Evolutionary conservation across 2,113 vertebrate genomes (phyloP).

Genomic region (Rhinolophus sinicus): DNA sequence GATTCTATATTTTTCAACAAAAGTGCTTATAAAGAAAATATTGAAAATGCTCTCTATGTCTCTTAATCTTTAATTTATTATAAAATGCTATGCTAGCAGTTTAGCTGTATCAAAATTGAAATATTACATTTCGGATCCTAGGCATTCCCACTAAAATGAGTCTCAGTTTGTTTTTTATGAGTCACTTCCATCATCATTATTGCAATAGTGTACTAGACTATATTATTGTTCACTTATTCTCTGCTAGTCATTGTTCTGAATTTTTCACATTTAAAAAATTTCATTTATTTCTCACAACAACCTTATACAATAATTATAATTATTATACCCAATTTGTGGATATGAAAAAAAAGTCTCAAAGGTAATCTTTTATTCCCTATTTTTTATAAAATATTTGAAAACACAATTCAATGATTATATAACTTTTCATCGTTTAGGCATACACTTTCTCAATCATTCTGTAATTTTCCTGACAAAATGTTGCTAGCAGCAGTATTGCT

Average conservation of each 20-base stretch:
- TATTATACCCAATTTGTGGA: not conserved
- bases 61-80: not conserved
- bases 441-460: not conserved
- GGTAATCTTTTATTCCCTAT: not conserved
- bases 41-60: not conserved
- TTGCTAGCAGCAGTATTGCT: not conserved
- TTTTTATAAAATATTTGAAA: not conserved
- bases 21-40: not conserved
- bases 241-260: not conserved
- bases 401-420: not conserved
- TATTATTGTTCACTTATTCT: not conserved
- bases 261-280: not conserved
- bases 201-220: not conserved
- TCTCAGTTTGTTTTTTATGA: not conserved
- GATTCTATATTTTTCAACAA: constrained; percentile 23
- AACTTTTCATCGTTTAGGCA: not conserved
- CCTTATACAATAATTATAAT: not conserved
- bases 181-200: not conserved
- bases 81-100: not conserved
- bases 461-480: not conserved
- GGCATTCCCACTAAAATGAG: not conserved
- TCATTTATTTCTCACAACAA: not conserved
- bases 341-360: not conserved
- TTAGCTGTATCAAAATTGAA: not conserved
- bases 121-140: not conserved